Evolutionary conservation across 2,113 vertebrate genomes (phyloP), one percentile per base, ranked within the genome.

Genomic region (Chaetodon auriga): DNA sequence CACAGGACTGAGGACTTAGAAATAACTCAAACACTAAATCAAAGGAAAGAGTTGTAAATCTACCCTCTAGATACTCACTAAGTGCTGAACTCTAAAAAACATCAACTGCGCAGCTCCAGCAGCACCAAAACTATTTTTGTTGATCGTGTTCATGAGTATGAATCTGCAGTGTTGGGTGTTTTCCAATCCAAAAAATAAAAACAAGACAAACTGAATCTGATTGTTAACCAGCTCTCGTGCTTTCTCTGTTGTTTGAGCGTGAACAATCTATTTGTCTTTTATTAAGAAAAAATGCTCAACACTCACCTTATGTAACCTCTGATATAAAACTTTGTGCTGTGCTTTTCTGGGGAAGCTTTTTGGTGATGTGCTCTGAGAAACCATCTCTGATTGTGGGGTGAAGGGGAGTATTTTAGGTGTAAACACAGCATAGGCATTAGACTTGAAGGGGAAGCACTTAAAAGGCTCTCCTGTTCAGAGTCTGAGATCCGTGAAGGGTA

Each of bases 401-500:
- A 82, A 88, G 63, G 55, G 25, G 78, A 79, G 73, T 71, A 78
- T 81, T 82, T 86, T 72, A 53, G 81, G 65, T 80, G 78, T 86
- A 90, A 91, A 90, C 80, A 85, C 81, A 79, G 66, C 51, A 74
- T 45, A 68, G 76, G 74, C 83, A 81, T 85, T 79, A 38, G 64
- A 78, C 74, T 81, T 84, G 87, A 83, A 86, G 76, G 86, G 66
- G 84, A 75, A 80, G 89, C 88, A 83, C 85, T 92, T 90, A 87
- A 89, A 91, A 87, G 66, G 48, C 68, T 87, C 69, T 82, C 14
- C 65, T 68, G 23, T 75, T 86, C 76, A 75, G 69, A 73, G 69
- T 68, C 78, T 78, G 70, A 80, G 82, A 90, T 76, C 84, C 68
- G 55, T 93, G 92, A 92, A 93, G 91, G 88, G 81, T 81, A 92